Base-by-base conservation (phyloP, 1,140 invertebrate species). In the Drosophila grimshawi region DNA sequence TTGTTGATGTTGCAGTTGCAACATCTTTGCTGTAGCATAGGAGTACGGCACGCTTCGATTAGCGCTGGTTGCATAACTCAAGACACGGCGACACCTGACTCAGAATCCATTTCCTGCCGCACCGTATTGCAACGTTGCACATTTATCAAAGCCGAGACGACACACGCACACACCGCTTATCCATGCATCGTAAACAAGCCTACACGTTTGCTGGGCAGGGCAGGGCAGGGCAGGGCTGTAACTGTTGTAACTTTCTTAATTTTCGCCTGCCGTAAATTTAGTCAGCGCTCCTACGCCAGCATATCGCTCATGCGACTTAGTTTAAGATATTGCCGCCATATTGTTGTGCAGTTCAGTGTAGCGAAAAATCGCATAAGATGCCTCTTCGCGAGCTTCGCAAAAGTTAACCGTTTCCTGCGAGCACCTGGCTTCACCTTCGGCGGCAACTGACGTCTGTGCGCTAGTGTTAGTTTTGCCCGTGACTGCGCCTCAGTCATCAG, bases 351-450 rank as follows among this genome's bases (percentile, higher is more conserved):
- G 53, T 69, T 45, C 70, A 55, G 41, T 70, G 82, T 81, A 78
- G 75, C 82, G 73, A 69, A 80, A 88, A 88, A 89, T 85, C 80
- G 74, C 77, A 81, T 80, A 88, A 88, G 80, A 81, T 74, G 77
- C 85, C 69, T 71, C 72, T 72, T 46, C 39, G 59, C 32, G 51
- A 19, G 59, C 69, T 62, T 49, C 43, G 61, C 6, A 86, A 88
- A 19, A 80, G 71, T 88, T 86, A 80, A 72, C 57, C 45, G 27
- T 41, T 41, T 29, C 35, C 7, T n/a, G 39, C 29, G n/a, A 51
- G 45, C 39, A 56, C 5, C 46, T 52, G 62, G n/a, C 41, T 41
- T 35, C 49, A 66, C 29, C 8, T 10, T 19, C 35, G 19, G 19
- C 19, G 19, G 19, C 19, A 19, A 19, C 19, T 19, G 19, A 19